Conservation (phyloP, 2,113 vertebrate genomes). For the Macroglossus sobrinus region DNA sequence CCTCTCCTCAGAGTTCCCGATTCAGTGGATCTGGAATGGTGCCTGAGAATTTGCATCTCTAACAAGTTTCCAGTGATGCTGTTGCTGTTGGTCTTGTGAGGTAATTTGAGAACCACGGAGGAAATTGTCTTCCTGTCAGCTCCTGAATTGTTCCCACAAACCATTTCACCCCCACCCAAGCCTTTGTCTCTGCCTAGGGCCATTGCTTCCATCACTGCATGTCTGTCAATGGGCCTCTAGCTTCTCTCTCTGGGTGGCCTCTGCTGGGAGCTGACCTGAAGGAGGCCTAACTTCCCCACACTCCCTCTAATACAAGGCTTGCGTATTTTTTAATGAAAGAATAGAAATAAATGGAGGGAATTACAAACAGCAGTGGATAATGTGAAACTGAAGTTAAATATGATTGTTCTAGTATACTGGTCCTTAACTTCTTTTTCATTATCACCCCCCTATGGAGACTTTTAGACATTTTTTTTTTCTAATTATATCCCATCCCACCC, state of each 20-base stretch:
- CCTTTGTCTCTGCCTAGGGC: background rate
- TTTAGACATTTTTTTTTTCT: background rate
- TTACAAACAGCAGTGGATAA: background rate
- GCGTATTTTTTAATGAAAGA: background rate
- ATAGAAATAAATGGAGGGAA: background rate
- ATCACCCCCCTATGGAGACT: background rate
- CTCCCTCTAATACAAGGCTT: background rate
- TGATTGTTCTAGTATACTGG: background rate
- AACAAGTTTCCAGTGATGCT: background rate
- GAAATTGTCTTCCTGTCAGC: background rate
- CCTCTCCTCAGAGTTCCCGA: background rate
- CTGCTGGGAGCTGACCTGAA: background rate
- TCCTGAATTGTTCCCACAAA: background rate
- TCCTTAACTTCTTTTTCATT: background rate
- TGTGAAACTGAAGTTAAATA: background rate
- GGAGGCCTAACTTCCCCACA: background rate
- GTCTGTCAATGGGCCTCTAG: background rate
- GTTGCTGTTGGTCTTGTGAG: background rate
- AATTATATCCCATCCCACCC: background rate
- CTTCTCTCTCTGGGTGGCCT: background rate
- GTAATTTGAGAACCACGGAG: background rate
- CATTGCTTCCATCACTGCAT: background rate
- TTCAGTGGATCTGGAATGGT: background rate
- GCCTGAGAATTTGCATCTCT: background rate
- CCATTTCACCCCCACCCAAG: background rate